Evolutionary conservation across 2,113 vertebrate genomes (phyloP), one percentile per base, ranked within the genome.

Genomic region (Takifugu bimaculatus): DNA sequence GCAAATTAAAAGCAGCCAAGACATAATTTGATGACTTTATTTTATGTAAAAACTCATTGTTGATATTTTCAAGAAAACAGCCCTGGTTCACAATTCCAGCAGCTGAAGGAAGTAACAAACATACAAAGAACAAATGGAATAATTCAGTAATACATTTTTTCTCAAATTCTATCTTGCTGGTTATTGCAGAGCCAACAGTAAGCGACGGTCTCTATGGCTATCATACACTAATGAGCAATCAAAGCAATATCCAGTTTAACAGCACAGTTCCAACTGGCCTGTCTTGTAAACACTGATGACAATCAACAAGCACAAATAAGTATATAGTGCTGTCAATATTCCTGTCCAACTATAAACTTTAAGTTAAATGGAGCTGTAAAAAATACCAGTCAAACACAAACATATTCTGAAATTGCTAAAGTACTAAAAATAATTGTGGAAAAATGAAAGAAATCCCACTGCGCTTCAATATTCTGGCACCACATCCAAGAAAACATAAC

Each of bases 1-100:
- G 2, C 26, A 50, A 50, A 55, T 56, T 12, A 52, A 68, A 55
- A 57, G 4, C 54, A 2, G 26, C 9, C 13, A 26, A 63, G 2
- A 60, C 55, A 45, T 12, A 80, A 91, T 86, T 87, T 69, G 93
- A 93, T 81, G 88, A 91, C 87, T 82, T 97, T 95, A 95, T 96
- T 95, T 88, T 83, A 90, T 89, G 90, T 89, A 91, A 92, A 94
- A 94, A 91, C 72, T 86, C 86, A 80, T 69, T 73, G 78, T 83
- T 88, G 82, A 84, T 74, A 85, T 82, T 87, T 54, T 78, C 69
- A 83, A 77, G 68, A 82, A 81, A 85, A 78, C 65, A 76, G 69
- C 69, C 60, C 82, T 75, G 50, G 63, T 80, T 74, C 64, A 72
- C 79, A 72, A 76, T 47, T 84, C 78, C 91, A 88, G 77, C 85